These are phyloP conservation scores for Glossophaga mutica DNA, from an alignment of 2,797 vertebrate species.

Conservation along the genomic window DNA sequence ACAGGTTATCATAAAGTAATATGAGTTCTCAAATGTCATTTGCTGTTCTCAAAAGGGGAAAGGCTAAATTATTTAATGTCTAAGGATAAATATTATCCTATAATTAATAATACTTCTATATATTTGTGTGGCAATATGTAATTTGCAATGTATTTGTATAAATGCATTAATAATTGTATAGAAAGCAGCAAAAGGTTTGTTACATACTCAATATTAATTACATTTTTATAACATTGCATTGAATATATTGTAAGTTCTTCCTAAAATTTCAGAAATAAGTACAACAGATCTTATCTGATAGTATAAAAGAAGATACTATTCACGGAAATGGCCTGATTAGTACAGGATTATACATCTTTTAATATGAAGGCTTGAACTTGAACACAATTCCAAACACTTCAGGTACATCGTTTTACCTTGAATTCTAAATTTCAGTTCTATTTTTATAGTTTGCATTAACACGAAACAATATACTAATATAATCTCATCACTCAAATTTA, in stretches of 20 bases:
- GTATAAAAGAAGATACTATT: neutral
- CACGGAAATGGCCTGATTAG: neutral
- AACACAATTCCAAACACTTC: neutral
- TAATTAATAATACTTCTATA: neutral
- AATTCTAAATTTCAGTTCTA: neutral
- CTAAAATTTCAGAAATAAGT: neutral
- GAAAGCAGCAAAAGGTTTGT: neutral
- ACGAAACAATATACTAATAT: neutral
- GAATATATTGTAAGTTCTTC: neutral
- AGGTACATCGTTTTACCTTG: neutral
- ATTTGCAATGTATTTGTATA: neutral
- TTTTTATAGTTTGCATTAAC: neutral
- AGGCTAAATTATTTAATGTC: neutral
- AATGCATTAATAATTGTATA: neutral
- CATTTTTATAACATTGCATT: neutral
- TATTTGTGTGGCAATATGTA: neutral
- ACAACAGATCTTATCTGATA: neutral
- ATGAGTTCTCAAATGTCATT: neutral
- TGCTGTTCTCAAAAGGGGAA: neutral
- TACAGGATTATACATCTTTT: neutral
- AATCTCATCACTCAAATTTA: neutral
- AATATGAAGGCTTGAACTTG: neutral
- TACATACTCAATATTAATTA: neutral
- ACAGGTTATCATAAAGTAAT: neutral
- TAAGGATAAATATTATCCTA: neutral